Percentiles rank a stretch among this genome's conserved stretches.
These are phyloP conservation scores for Eristalis arbustorum DNA, from an alignment of 2,888 invertebrate genomes.

Conservation along the genomic window DNA sequence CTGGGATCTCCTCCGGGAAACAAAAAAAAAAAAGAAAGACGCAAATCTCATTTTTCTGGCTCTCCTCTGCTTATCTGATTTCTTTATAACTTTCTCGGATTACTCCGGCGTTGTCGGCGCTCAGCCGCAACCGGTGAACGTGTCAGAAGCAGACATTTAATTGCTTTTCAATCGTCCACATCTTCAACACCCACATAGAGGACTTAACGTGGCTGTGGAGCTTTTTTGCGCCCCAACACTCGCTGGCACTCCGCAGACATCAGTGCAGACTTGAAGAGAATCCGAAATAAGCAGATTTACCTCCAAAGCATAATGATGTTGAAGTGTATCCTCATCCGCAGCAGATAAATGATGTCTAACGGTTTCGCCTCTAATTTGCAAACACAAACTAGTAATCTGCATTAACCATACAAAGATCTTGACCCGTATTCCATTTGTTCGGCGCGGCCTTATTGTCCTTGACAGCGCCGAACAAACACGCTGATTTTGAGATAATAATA, in stretches of 20 bases:
- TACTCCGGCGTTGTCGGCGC: not conserved
- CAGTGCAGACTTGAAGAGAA: conserved; percentile 33
- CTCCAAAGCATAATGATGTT: conserved; percentile 33
- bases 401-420: conserved; percentile 34
- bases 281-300: conserved; percentile 28
- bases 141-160: conserved; percentile 50
- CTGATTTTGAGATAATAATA: conserved; percentile 42
- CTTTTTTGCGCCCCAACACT: not conserved
- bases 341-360: conserved; percentile 38
- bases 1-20: not conserved
- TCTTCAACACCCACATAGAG: conserved; percentile 36
- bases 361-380: conserved; percentile 42
- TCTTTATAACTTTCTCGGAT: conserved; percentile 28
- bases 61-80: not conserved
- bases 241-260: not conserved
- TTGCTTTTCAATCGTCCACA: conserved; percentile 55
- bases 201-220: conserved; percentile 7
- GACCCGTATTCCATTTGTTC: conserved; percentile 42
- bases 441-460: conserved; percentile 22
- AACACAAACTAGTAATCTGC: conserved; percentile 43
- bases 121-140: not conserved
- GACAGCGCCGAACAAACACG: conserved; percentile 9
- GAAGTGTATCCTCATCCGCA: conserved; percentile 16
- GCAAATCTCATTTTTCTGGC: not conserved
- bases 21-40: too few relatives aligned